Conservation (phyloP, 2,113 vertebrate species). For the Thinocorus orbignyianus region DNA sequence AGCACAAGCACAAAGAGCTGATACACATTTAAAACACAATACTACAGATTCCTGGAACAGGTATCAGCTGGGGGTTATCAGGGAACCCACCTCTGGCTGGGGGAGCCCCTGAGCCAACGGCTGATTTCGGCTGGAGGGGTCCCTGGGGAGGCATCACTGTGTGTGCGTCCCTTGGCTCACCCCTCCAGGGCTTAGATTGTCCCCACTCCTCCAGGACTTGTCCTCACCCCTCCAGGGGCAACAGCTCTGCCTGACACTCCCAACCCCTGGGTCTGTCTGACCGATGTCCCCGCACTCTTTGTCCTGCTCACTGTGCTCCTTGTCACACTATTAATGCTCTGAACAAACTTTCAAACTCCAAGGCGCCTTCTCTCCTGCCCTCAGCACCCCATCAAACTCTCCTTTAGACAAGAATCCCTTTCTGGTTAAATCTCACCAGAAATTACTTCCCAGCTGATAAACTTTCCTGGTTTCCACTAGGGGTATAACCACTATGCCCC, state of each 20-base stretch:
- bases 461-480: background rate
- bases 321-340: background rate
- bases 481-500: background rate
- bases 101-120: background rate
- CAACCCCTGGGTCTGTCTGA: fast-evolving
- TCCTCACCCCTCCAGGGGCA: background rate
- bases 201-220: background rate
- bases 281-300: fast-evolving
- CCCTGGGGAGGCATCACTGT: fast-evolving
- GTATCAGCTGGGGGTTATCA: too few relatives aligned
- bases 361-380: background rate
- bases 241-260: background rate
- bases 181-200: background rate
- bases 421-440: background rate
- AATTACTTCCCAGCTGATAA: background rate
- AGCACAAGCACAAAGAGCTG: background rate
- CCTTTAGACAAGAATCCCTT: background rate
- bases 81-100: background rate
- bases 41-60: background rate
- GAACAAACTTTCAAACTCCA: background rate
- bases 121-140: background rate
- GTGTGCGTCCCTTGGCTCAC: too few relatives aligned
- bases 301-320: background rate
- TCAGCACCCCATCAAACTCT: background rate
- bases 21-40: background rate